Base-by-base conservation (phyloP, 2,888 invertebrate species). In the Parnassius glacialis region DNA sequence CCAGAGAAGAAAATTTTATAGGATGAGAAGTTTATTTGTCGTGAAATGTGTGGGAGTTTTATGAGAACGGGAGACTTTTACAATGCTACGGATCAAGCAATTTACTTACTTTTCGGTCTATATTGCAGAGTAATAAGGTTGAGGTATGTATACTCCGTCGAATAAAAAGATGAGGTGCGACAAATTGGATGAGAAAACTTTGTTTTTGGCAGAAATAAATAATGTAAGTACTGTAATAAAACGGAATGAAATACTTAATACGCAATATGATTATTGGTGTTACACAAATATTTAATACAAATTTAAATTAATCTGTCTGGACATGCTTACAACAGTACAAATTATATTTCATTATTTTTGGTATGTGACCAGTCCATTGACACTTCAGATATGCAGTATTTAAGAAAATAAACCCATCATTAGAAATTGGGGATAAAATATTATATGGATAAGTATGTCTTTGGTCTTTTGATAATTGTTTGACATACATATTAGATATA, bases 1-100 rank as follows among this genome's bases (percentile, higher is more conserved):
- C 83, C 81, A 77, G 75, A 79, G 80, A 83, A 85, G 82, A 83
- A 84, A 86, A 86, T 87, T 89, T 88, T 86, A 85, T 85, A 76
- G 83, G 86, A 88, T 85, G 84, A 86, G 89, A 89, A 90, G 90
- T 91, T 91, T 90, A 90, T 90, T 90, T 88, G 88, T 89, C 89
- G 82, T 89, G 87, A 89, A 89, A 90, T 89, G 88, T 91, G 90
- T 86, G 89, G 87, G 86, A 87, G 85, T 89, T 90, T 90, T 90
- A 90, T 84, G 88, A 83, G 81, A 80, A 79, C 74, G 79, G 81
- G 75, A 74, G 81, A 84, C 85, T 85, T 85, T 87, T 87, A 88
- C 88, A 87, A 84, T 88, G 84, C 84, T 81, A 79, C 81, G 84
- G 84, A 87, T 88, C 85, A 81, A 81, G 81, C 83, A 82, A 87